Conservation (phyloP, 2,888 invertebrate species). For the Cryptocephalus moraei region DNA sequence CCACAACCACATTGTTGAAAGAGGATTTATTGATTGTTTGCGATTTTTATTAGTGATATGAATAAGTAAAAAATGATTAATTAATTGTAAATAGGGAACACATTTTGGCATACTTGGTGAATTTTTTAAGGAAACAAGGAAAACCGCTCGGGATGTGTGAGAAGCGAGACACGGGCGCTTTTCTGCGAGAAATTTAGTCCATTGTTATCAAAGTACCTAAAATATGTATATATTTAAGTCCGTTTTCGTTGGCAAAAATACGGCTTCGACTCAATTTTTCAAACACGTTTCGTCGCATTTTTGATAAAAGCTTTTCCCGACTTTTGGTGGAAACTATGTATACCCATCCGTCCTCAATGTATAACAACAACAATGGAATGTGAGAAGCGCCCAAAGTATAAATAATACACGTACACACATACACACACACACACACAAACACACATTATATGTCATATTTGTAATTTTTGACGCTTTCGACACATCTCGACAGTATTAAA, state of each 20-base stretch:
- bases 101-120: conserved; percentile 6
- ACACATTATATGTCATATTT: too few relatives aligned
- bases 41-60: conserved; percentile 7
- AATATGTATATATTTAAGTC: conserved; percentile 3
- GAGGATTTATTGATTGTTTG: conserved; percentile 7
- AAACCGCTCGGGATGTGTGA: neutral
- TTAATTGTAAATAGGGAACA: conserved; percentile 11
- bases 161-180: conserved; percentile 7
- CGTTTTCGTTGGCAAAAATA: conserved; percentile 30
- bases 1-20: conserved; percentile 11
- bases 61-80: conserved; percentile 2
- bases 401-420: too few relatives aligned
- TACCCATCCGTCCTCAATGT: conserved; percentile 16
- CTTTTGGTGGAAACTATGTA: neutral
- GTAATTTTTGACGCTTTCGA: too few relatives aligned
- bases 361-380: neutral
- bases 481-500: too few relatives aligned
- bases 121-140: conserved; percentile 1
- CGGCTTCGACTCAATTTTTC: conserved; percentile 20
- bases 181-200: conserved; percentile 10
- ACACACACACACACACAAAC: too few relatives aligned
- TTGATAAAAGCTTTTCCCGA: neutral
- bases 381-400: neutral
- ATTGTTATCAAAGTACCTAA: conserved; percentile 18
- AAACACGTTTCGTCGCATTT: neutral